Evolutionary conservation across 1,140 invertebrate genomes (phyloP).

Genomic region (Ceratosolen solmsi): DNA sequence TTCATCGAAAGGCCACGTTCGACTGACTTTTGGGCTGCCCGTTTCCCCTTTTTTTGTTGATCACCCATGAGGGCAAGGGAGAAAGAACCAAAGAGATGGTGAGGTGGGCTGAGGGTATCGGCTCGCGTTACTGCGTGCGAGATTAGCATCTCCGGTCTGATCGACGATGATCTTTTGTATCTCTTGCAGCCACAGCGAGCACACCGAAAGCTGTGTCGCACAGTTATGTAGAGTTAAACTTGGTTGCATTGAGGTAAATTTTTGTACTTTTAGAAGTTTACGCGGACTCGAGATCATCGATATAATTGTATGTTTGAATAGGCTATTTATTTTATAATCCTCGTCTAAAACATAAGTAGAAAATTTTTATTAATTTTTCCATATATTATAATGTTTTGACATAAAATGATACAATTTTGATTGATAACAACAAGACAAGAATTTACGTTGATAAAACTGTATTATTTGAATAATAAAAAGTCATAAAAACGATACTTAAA

Average conservation of each 20-base stretch:
- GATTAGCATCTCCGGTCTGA: constrained; percentile 45
- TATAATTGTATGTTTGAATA: neutral
- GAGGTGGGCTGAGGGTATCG: neutral
- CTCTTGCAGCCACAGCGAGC: neutral
- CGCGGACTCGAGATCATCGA: neutral
- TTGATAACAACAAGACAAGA: no score
- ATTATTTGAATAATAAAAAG: no score
- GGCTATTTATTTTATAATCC: no score
- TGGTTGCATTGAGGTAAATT: neutral
- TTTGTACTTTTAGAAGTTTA: neutral
- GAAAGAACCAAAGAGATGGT: no score
- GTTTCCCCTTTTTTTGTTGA: neutral
- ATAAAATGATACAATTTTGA: no score
- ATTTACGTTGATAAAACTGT: no score
- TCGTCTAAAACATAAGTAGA: no score
- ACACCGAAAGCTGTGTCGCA: neutral
- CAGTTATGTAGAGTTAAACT: constrained; percentile 7
- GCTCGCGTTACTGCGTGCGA: constrained; percentile 16
- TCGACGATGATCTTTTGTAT: constrained; percentile 42
- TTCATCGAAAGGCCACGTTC: neutral
- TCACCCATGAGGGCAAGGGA: constrained; percentile 51
- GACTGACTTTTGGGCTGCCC: constrained; percentile 5
- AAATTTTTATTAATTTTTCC: no score
- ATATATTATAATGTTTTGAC: no score
- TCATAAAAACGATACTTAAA: no score